phyloP scores from a whole-genome alignment of 2,888 invertebrate species.

The Hyposoter didymator region DNA sequence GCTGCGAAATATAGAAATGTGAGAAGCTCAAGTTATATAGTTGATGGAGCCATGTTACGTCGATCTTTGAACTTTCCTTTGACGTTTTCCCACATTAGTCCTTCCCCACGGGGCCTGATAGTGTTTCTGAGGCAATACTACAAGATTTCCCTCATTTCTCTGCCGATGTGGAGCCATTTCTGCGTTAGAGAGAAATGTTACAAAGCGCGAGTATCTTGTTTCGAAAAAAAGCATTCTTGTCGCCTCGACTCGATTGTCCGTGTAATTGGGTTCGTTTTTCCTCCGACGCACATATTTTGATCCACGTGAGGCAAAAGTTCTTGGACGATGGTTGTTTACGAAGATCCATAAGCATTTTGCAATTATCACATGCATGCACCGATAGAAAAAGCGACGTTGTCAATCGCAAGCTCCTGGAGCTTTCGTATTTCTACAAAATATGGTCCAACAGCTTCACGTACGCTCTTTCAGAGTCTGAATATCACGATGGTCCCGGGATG shows the following conservation, averaged over 20 bases:
- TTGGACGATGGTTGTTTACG: background rate
- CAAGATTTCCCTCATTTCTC: background rate
- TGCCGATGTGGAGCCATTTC: background rate
- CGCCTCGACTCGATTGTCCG: background rate
- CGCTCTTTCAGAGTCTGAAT: conserved; percentile 41
- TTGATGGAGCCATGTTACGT: background rate
- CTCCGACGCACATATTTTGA: background rate
- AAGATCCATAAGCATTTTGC: background rate
- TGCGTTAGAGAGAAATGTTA: background rate
- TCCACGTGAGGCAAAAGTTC: background rate
- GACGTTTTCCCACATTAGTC: background rate
- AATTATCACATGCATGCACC: too few relatives aligned
- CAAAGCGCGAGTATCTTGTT: background rate
- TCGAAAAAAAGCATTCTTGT: conserved; percentile 1
- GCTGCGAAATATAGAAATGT: background rate
- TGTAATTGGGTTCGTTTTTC: background rate
- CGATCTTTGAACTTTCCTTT: background rate
- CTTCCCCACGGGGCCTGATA: background rate
- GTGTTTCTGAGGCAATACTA: background rate
- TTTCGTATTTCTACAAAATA: conserved; percentile 9
- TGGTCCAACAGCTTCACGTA: background rate
- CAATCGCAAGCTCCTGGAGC: background rate
- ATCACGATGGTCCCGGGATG: conserved; percentile 8
- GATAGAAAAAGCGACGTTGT: background rate
- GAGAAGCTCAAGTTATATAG: background rate